Conservation (phyloP, 2,888 invertebrate species). For the Tetragonula carbonaria region DNA sequence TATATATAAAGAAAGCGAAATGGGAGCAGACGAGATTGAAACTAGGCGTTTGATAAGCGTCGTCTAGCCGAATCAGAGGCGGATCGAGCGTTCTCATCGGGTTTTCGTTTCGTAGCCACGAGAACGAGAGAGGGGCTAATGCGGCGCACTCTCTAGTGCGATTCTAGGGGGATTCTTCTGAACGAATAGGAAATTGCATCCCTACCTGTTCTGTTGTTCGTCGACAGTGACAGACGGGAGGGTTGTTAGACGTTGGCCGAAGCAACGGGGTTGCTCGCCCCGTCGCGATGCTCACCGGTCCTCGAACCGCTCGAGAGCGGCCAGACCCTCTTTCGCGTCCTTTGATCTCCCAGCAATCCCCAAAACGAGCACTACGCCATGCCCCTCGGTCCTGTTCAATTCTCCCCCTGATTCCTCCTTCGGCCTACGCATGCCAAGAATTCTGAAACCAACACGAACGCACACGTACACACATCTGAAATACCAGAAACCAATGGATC, state of each 20-base stretch:
- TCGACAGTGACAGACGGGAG: slow-evolving; percentile 81
- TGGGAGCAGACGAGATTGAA: background rate
- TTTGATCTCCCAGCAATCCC: slow-evolving; percentile 66
- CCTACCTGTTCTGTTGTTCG: slow-evolving; percentile 83
- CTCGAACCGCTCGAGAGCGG: slow-evolving; percentile 77
- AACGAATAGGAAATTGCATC: slow-evolving; percentile 27
- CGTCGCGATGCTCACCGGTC: slow-evolving; percentile 82
- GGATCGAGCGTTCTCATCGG: background rate
- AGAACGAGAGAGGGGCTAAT: background rate
- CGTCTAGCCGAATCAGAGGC: background rate
- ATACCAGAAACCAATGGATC: background rate
- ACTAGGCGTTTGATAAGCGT: background rate
- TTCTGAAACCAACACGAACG: slow-evolving; percentile 67
- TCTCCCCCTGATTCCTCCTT: slow-evolving; percentile 67
- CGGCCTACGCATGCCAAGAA: slow-evolving; percentile 78
- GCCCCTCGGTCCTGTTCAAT: slow-evolving; percentile 67
- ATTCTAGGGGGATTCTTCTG: slow-evolving; percentile 13
- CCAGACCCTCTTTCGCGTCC: slow-evolving; percentile 67
- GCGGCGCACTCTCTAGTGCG: too few species aligned
- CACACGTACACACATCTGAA: background rate
- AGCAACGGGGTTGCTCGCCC: slow-evolving; percentile 81
- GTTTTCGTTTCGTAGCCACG: background rate
- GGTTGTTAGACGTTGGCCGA: slow-evolving; percentile 79
- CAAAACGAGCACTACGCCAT: slow-evolving; percentile 61
- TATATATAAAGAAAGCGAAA: background rate